Evolutionary conservation across 1,140 invertebrate genomes (phyloP).

Genomic region (Leptonema lineaticorne): DNA sequence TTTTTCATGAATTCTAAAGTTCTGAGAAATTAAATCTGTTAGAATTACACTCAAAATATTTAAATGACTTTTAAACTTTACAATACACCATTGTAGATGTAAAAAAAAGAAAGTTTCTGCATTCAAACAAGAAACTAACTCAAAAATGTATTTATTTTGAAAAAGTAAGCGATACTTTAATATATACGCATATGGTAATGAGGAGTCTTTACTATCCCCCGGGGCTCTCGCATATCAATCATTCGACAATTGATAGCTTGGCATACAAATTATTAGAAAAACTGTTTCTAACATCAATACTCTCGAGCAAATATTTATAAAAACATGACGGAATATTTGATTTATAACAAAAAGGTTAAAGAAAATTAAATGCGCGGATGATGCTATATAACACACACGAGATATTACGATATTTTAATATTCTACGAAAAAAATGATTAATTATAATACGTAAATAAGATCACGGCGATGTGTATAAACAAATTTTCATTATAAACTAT

Average conservation of each 20-base stretch:
- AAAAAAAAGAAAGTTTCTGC: too few relatives aligned
- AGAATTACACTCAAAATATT: too few relatives aligned
- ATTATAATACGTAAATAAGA: neutral
- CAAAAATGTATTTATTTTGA: constrained; percentile 4
- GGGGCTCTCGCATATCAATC: constrained; percentile 31
- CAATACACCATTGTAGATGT: neutral
- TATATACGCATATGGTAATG: constrained; percentile 21
- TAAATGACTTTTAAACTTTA: too few relatives aligned
- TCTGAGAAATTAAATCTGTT: too few relatives aligned
- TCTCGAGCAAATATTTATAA: constrained; percentile 38
- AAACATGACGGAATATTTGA: constrained; percentile 34
- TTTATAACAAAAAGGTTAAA: constrained; percentile 34
- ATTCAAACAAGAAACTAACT: neutral
- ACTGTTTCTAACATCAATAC: constrained; percentile 30
- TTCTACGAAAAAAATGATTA: neutral
- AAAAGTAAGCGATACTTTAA: constrained; percentile 11
- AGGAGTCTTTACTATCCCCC: constrained; percentile 31
- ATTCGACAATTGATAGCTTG: constrained; percentile 34
- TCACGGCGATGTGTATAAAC: neutral
- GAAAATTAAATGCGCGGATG: constrained; percentile 7
- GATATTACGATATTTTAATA: neutral
- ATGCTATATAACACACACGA: neutral
- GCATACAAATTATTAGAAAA: constrained; percentile 36
- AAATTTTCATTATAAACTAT: neutral
- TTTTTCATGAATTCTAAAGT: too few relatives aligned